Evolutionary conservation across 92 coral and sea anemone species (phyloP), one percentile per base, ranked within the genome.

Genomic region (Epizoanthus stellaris): DNA sequence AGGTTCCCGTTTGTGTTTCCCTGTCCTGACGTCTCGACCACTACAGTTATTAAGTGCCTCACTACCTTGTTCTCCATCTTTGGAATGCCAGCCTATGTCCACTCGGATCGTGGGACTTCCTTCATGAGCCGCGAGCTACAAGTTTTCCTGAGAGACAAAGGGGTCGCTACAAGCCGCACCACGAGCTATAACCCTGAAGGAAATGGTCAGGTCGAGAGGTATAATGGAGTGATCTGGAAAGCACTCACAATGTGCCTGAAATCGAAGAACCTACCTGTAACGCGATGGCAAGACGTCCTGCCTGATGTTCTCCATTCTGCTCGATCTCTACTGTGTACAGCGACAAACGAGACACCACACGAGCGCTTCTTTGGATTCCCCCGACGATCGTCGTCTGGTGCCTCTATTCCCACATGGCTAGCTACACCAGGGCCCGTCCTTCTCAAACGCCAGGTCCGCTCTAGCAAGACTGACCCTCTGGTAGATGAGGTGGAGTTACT

Each of bases 261-360:
- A 62, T 92, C 93, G 23, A 92, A 84, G 77, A 90, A 87, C 74
- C 90, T 92, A 2, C 88, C 76, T 9, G 71, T 67, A 39, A 80
- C 67, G 81, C 61, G 77, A 19, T 92, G 91, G 93, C 91, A 90
- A 52, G 88, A 65, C 34, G 93, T 90, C 70, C 95, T 92, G 8
- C 89, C 90, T 15, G 91, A 89, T 76, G 92, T 76, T 20, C 72
- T 87, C 54, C 92, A 85, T 58, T 90, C 92, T 12, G 59, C 76
- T 69, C 82, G 90, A 21, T 93, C 92, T 7, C 86, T 93, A 3
- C 69, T 93, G 68, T 87, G 92, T 39, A 90, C 93, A 7, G 90
- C 93, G 20, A 93, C 96, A 5, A 89, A 89, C 53, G 89, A 87
- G 38, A 92, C 87, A n/a, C 89, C 91, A 4, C 89, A 92, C 59